Evolutionary conservation across 35 echinoderm and acorn worm genomes (phyloP).

Genomic region (Lytechinus pictus): DNA sequence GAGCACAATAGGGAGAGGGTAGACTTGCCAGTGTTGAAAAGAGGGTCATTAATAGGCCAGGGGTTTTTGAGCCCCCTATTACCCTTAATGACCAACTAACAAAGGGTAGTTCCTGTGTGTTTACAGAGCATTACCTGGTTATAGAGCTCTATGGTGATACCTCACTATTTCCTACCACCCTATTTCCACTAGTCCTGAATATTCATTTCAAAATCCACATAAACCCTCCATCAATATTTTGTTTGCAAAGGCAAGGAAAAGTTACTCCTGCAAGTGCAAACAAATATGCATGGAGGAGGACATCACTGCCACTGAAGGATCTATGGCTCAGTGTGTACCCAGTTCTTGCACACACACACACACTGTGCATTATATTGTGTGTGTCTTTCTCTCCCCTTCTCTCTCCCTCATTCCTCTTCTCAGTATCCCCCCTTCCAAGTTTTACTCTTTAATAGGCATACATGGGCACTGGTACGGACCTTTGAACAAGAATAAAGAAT

Average conservation of each 20-base stretch:
- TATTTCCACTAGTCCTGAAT: neutral
- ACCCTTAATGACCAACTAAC: neutral
- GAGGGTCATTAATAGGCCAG: slow-evolving; percentile 36
- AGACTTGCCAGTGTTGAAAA: slow-evolving; percentile 18
- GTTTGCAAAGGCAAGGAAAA: neutral
- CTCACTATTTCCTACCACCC: neutral
- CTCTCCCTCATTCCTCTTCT: neutral
- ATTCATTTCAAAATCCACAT: neutral
- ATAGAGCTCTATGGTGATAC: too few species aligned
- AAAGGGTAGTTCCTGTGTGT: slow-evolving; percentile 29
- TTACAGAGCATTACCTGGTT: slow-evolving; percentile 13
- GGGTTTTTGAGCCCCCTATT: slow-evolving; percentile 9
- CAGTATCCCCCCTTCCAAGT: too few species aligned
- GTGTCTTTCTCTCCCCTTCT: neutral
- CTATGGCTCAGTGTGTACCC: neutral
- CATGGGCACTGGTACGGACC: neutral
- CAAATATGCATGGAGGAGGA: neutral
- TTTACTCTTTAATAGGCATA: neutral
- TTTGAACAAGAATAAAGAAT: slow-evolving; percentile 14
- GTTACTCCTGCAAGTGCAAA: neutral
- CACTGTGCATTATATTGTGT: neutral
- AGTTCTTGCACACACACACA: neutral
- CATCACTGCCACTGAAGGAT: neutral
- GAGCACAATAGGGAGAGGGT: neutral
- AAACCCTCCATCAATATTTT: slow-evolving; percentile 19